Base-by-base conservation (phyloP, 2,888 invertebrate genomes). In the Colostygia pectinataria region DNA sequence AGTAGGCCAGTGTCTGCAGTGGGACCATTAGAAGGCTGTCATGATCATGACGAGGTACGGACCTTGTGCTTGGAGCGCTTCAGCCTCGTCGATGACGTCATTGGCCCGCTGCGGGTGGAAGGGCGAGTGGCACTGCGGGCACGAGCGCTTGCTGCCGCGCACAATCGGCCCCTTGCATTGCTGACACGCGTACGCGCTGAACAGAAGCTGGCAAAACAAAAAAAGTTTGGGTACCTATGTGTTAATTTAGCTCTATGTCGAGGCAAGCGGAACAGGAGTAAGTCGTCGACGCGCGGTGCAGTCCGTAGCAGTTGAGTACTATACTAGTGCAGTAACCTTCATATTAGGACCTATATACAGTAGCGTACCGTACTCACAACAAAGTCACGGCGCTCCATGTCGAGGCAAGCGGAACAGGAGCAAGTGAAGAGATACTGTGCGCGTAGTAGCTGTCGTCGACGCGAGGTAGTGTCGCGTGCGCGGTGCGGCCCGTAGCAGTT, bases 401-500 rank as follows among this genome's bases (percentile, higher is more conserved):
- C 82, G 0, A 49, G 66, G 75, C 98, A 98, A 23, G 94, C 92
- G 3, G 79, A 67, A 75, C 98, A 98, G 33, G 83, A 71, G 78
- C 98, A 98, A 0, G 83, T 80, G 80, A 98, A 98, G 74, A 92
- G 92, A 80, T 97, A 98, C 66, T 95, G 95, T 10, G 91, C 88
- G 42, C 88, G 75, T 20, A 98, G 90, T 4, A 90, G 82, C 10
- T 91, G 78, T 51, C 93, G 92, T 1, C 98, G 91, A 10, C 93
- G 91, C 2, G 86, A 71, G 20, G 87, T 88, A 0, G 90, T 73
- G 87, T 93, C 93, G 46, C 93, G 91, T 25, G 93, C 92, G 57
- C 92, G 94, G 76, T 96, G 94, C 36, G 95, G 94, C 6, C 95
- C 96, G 80, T 98, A 98, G 72, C 97, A 97, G 81, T 97, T 97